Base-by-base conservation (phyloP, 2,888 invertebrate species). In the Parelbella ahira region DNA sequence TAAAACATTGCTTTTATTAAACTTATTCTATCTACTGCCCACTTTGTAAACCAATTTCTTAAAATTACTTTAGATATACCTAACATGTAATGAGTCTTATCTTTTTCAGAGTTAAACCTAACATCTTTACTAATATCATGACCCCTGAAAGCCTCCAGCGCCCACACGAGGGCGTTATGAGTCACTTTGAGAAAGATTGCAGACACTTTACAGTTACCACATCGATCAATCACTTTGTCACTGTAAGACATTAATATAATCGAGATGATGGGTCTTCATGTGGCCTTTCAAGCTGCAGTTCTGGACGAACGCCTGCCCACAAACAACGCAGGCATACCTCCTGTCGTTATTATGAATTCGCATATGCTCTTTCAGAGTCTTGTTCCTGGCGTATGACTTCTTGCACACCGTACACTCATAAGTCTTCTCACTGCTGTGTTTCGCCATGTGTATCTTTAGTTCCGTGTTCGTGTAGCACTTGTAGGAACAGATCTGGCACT, bases 241-340 rank as follows among this genome's bases (percentile, higher is more conserved):
- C 8, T 43, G 43, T 18, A 43, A 11, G 10, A 43, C 41, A 11
- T 48, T 41, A 1, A 41, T 41, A 37, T 53, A 53, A 2, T 65
- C 64, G 0, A 54, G 47, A 48, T 71, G 71, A 60, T 88, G 88
- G 0, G 80, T 70, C 24, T 75, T 81, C 58, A 86, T 68, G 49
- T 89, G 89, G 7, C 75, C 69, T 25, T 78, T 80, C 24, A 89
- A 56, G 36, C 84, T 84, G 1, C 84, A 72, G 1, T 80, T 80
- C 48, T 88, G 88, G 0, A 87, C 81, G 38, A 89, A 89, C 0
- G 76, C 61, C 2, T 78, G 72, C 0, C 83, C 79, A 37, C 89
- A 89, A 0, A 80, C 63, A 3, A 67, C 63, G 49, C 90, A 89
- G 0, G 73, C 60, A 23, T 69, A 87, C 2, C 87, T 68, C 37